A percentile compares a stretch with the other conserved stretches of the same genome.
Evolutionary conservation across 2,113 vertebrate genomes (phyloP).

Genomic region (Emydocephalus ijimae): DNA sequence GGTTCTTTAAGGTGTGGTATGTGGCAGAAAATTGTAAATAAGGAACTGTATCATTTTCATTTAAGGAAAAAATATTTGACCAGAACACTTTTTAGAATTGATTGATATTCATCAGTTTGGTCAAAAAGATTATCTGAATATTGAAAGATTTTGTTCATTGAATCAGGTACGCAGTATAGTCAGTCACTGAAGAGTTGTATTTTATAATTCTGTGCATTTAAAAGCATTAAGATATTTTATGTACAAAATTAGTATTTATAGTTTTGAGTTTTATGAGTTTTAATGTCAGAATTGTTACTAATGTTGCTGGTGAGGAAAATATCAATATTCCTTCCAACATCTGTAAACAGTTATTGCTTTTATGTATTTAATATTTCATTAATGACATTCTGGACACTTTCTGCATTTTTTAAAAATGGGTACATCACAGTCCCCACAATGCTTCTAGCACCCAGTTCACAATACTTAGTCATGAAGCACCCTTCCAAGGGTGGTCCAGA

Average conservation of each 20-base stretch:
- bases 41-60: not conserved
- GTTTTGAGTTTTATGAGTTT: not conserved
- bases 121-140: not conserved
- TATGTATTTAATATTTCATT: not conserved
- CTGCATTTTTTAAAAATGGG: not conserved
- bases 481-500: not conserved
- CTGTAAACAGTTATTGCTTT: not conserved
- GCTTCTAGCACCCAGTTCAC: not conserved
- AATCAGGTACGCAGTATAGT: not conserved
- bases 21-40: not conserved
- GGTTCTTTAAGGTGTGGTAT: not conserved
- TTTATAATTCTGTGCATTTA: not conserved
- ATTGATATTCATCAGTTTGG: not conserved
- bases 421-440: not conserved
- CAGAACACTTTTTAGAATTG: not conserved
- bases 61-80: not conserved
- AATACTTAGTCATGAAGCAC: not conserved
- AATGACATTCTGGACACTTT: not conserved
- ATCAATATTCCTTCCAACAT: not conserved
- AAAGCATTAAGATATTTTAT: not conserved
- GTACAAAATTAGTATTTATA: not conserved
- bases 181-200: not conserved
- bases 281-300: not conserved
- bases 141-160: not conserved
- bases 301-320: not conserved